Evolutionary conservation across 92 coral and sea anemone genomes (phyloP), one percentile per base, ranked within the genome.

Genomic region (Virgularia gustaviana): DNA sequence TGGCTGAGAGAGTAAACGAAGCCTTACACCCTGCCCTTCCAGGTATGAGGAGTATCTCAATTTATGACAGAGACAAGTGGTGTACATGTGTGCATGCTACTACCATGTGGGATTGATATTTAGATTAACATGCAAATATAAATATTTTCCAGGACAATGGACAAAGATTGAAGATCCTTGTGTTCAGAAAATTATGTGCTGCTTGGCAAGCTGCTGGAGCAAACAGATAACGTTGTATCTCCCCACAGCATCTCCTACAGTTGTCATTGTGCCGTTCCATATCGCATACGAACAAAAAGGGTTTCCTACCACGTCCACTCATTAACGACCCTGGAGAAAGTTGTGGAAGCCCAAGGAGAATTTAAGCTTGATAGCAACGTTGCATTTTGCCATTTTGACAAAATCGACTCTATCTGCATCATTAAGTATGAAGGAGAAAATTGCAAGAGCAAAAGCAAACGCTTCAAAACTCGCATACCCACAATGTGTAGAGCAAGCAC

Each of bases 361-460:
- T 15, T 55, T 11, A 6, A 19, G n/a, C 34, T 55, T 6, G 2
- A 19, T 19, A 1, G 0, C 2, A 6, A 6, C 2, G 62, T 19
- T 2, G 6, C 62, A 27, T 55, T 55, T 55, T 2, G 5, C 35
- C 62, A 55, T 20, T 20, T 9, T 55, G 23, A 20, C 11, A 13
- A 51, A 51, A 32, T 51, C 8, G 28, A 51, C 10, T 19, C 16
- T 13, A 4, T 6, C 23, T 1, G 2, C 4, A 51, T 6, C 22
- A 16, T 16, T 55, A 2, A 9, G 16, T 6, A 53, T 53, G 60
- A 53, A 53, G 30, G 27, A 2, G 13, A 53, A 53, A 53, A 53
- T 53, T 53, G 60, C 2, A n/a, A 53, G 60, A 12, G n/a, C n/a
- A 9, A 55, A 55, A 55, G 62, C 62, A 1, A 54, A 54, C n/a